phyloP scores from a whole-genome alignment of 2,888 invertebrate species.

The Platerodrilus igneus region DNA sequence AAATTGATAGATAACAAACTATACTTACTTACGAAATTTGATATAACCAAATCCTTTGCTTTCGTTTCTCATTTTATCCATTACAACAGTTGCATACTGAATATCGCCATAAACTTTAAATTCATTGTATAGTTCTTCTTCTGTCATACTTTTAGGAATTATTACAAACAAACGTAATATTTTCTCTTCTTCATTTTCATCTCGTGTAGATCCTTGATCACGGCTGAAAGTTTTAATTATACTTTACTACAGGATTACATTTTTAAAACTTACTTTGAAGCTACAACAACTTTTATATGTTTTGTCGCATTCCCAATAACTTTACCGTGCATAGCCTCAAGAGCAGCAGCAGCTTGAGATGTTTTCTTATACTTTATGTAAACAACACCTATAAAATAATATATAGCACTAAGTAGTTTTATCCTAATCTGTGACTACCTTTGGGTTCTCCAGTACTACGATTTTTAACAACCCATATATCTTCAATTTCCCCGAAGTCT shows the following conservation, averaged over 20 bases:
- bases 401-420: neutral
- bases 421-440: too few relatives aligned
- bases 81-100: conserved; percentile 62
- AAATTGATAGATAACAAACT: too few relatives aligned
- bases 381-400: conserved; percentile 62
- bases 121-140: conserved; percentile 54
- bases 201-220: conserved; percentile 65
- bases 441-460: conserved; percentile 73
- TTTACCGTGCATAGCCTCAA: conserved; percentile 82
- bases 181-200: conserved; percentile 73
- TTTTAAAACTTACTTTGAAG: conserved; percentile 69
- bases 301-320: conserved; percentile 61
- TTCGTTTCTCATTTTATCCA: conserved; percentile 61
- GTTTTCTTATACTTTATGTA: conserved; percentile 88
- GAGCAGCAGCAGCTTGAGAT: conserved; percentile 81
- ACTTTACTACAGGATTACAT: too few relatives aligned
- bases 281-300: conserved; percentile 83
- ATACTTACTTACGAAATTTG: conserved; percentile 58
- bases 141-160: conserved; percentile 69
- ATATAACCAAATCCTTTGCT: conserved; percentile 72
- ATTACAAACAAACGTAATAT: conserved; percentile 80
- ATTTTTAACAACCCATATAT: conserved; percentile 83
- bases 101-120: conserved; percentile 60
- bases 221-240: too few relatives aligned
- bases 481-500: conserved; percentile 78